A percentile compares a stretch with the other conserved stretches of the same genome.
Evolutionary conservation across 1,140 invertebrate genomes (phyloP).

Genomic region (Musca vetustissima): DNA sequence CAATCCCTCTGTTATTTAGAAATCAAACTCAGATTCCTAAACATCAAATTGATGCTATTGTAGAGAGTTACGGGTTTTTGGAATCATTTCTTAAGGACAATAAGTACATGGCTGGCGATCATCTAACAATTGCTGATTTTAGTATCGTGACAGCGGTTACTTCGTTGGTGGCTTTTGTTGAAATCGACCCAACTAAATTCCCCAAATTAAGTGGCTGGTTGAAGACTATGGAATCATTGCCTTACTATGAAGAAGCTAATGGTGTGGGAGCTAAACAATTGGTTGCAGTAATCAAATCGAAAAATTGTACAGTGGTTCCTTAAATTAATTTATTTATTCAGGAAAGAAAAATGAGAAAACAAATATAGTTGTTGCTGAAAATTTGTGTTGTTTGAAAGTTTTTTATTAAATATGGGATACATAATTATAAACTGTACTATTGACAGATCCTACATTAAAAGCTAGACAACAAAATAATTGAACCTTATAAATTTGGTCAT

Average conservation of each 20-base stretch:
- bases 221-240: constrained; percentile 40
- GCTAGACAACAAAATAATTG: too few relatives aligned
- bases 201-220: constrained; percentile 42
- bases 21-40: constrained; percentile 33
- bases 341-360: too few relatives aligned
- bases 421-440: too few relatives aligned
- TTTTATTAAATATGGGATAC: too few relatives aligned
- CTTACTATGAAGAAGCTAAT: constrained; percentile 53
- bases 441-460: too few relatives aligned
- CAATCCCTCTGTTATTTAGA: constrained; percentile 58
- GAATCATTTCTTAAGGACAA: constrained; percentile 58
- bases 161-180: constrained; percentile 44
- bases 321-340: background rate
- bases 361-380: too few relatives aligned
- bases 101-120: constrained; percentile 57
- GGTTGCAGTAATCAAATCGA: constrained; percentile 39
- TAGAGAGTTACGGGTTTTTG: constrained; percentile 57
- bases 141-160: constrained; percentile 53
- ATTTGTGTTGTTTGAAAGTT: too few relatives aligned
- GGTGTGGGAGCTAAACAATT: constrained; percentile 40
- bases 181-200: constrained; percentile 42
- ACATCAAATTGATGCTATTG: constrained; percentile 47
- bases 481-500: too few relatives aligned
- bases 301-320: constrained; percentile 17
- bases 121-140: constrained; percentile 65